phyloP scores from a whole-genome alignment of 1,140 invertebrate species.

The Penaeus indicus region DNA sequence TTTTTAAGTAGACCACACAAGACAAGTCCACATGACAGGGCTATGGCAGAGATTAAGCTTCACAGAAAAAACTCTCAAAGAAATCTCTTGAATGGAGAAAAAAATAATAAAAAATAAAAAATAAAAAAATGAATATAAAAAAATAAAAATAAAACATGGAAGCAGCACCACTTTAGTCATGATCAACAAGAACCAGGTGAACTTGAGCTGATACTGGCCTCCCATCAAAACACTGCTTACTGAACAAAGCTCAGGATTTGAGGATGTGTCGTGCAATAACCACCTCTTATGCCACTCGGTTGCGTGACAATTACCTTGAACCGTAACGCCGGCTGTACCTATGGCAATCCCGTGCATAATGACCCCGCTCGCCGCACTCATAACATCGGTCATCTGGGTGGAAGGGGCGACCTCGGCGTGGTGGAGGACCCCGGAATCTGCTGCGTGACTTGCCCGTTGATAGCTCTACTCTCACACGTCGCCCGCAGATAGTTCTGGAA shows the following conservation, averaged over 20 bases:
- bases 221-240: conserved; percentile 47
- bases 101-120: conserved; percentile 40
- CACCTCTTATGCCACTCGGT: conserved; percentile 24
- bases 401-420: conserved; percentile 71
- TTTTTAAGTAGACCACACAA: conserved; percentile 62
- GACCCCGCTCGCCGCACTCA: conserved; percentile 77
- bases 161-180: conserved; percentile 45
- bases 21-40: conserved; percentile 56
- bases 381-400: conserved; percentile 77
- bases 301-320: conserved; percentile 14
- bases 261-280: conserved; percentile 46
- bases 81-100: conserved; percentile 29
- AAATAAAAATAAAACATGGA: conserved; percentile 34
- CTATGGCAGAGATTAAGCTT: conserved; percentile 58
- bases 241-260: conserved; percentile 56
- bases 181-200: conserved; percentile 52
- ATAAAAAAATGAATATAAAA: conserved; percentile 22
- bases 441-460: conserved; percentile 65
- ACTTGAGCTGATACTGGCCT: conserved; percentile 51
- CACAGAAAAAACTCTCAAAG: conserved; percentile 41
- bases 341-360: conserved; percentile 79
- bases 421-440: conserved; percentile 57
- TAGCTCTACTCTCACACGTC: conserved; percentile 65
- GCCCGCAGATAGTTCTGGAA: conserved; percentile 65
- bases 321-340: conserved; percentile 67